These are phyloP conservation scores for Chelon labrosus DNA, from an alignment of 2,797 vertebrate genomes.

Conservation along the genomic window DNA sequence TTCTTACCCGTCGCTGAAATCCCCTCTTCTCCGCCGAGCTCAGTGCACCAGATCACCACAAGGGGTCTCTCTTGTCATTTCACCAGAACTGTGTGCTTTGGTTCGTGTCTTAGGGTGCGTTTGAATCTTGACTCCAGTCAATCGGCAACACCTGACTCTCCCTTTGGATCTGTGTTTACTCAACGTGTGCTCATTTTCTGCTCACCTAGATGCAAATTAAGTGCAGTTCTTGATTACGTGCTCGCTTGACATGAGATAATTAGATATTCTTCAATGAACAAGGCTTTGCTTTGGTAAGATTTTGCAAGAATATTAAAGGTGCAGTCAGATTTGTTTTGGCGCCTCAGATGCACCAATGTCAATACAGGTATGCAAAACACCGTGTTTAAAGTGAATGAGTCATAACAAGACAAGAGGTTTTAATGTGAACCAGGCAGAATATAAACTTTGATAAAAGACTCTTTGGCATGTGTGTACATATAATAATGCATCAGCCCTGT, in stretches of 20 bases:
- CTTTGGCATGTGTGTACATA: constrained; percentile 29
- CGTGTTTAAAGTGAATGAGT: constrained; percentile 10
- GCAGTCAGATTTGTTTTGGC: constrained; percentile 16
- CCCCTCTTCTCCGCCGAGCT: not conserved
- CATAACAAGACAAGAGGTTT: not conserved
- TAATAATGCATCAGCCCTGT: constrained; percentile 23
- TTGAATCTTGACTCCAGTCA: constrained; percentile 48
- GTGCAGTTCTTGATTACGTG: constrained; percentile 18
- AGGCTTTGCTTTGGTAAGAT: constrained; percentile 29
- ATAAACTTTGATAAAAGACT: constrained; percentile 11
- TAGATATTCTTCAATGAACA: constrained; percentile 17
- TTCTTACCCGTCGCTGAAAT: constrained; percentile 31
- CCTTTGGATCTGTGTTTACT: constrained; percentile 50
- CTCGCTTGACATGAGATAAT: constrained; percentile 27
- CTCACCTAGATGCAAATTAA: constrained; percentile 26
- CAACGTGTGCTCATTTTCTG: constrained; percentile 40
- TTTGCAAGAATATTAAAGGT: constrained; percentile 29
- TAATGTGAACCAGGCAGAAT: constrained; percentile 16
- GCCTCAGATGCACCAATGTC: constrained; percentile 9
- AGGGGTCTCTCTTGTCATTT: constrained; percentile 82
- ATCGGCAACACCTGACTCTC: constrained; percentile 42
- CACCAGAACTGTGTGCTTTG: constrained; percentile 31
- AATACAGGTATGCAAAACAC: not conserved
- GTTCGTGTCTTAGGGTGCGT: constrained; percentile 29
- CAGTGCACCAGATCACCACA: constrained; percentile 59